Conservation (phyloP, 2,888 invertebrate genomes). For the Allacma fusca region DNA sequence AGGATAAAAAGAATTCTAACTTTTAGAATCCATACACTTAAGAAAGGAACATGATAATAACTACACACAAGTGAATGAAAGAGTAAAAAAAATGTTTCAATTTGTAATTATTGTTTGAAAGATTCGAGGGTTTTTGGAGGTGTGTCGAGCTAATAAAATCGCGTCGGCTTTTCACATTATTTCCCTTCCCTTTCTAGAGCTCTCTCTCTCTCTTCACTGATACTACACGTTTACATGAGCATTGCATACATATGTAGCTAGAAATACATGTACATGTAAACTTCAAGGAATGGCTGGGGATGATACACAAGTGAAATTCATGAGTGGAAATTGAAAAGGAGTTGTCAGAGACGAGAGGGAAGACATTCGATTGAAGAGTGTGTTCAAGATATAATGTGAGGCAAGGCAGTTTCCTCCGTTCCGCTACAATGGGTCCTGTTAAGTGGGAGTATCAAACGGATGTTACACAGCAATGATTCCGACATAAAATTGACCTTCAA, state of each 20-base stretch:
- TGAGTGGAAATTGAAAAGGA: slow-evolving; percentile 22
- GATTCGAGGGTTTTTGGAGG: slow-evolving; percentile 38
- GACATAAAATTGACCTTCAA: slow-evolving; percentile 47
- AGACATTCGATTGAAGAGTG: slow-evolving; percentile 12
- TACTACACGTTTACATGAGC: background rate
- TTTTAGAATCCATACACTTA: background rate
- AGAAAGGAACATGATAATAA: background rate
- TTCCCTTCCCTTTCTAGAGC: background rate
- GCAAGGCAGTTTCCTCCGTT: background rate
- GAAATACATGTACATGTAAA: too few species aligned
- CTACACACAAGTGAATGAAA: background rate
- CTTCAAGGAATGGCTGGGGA: background rate
- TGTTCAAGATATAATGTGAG: background rate
- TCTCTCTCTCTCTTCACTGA: background rate
- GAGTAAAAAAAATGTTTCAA: slow-evolving; percentile 4
- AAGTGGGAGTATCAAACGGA: slow-evolving; percentile 43
- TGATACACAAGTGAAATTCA: background rate
- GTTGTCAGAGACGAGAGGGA: slow-evolving; percentile 5
- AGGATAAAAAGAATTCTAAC: background rate
- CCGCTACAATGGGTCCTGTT: slow-evolving; percentile 34
- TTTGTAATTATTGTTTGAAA: slow-evolving; percentile 21
- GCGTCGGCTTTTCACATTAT: slow-evolving; percentile 31
- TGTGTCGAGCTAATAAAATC: slow-evolving; percentile 39
- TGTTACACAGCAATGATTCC: slow-evolving; percentile 42
- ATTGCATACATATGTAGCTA: too few species aligned